Percentiles rank a stretch among this genome's conserved stretches.
phyloP scores from a whole-genome alignment of 2,797 vertebrate species.

The Aselliscus stoliczkanus region DNA sequence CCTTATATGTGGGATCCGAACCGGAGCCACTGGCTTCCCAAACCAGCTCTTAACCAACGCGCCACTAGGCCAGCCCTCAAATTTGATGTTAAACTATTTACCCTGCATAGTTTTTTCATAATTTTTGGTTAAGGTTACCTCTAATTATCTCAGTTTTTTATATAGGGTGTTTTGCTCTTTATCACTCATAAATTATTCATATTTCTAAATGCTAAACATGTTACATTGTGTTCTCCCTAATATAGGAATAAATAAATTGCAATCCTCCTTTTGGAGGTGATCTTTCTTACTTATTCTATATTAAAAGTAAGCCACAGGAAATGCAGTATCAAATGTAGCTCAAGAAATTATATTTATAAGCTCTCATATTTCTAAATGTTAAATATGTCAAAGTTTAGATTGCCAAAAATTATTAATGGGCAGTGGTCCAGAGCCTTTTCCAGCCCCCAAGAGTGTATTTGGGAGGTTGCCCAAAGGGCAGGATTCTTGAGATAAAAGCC shows the following conservation, averaged over 20 bases:
- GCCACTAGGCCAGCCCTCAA: too few species aligned
- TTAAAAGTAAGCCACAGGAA: background rate
- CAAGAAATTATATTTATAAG: background rate
- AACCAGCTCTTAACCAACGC: too few species aligned
- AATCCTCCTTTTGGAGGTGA: background rate
- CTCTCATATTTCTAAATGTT: background rate
- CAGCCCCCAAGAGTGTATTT: background rate
- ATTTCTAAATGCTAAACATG: background rate
- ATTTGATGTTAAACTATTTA: background rate
- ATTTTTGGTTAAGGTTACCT: background rate
- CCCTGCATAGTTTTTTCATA: background rate
- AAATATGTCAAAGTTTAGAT: background rate
- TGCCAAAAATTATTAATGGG: background rate
- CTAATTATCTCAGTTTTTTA: background rate
- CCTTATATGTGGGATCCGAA: too few species aligned
- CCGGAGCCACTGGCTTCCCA: too few species aligned
- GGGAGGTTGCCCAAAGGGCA: background rate
- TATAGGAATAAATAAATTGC: background rate
- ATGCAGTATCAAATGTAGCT: background rate
- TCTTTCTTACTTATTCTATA: background rate
- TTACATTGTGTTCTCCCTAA: background rate
- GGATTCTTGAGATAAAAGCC: constrained; percentile 5
- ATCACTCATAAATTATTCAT: background rate
- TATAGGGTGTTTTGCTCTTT: background rate
- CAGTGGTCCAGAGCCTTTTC: background rate